Evolutionary conservation across 2,113 vertebrate species (phyloP), one percentile per base, ranked within the genome.

Genomic region (Rostratula benghalensis): DNA sequence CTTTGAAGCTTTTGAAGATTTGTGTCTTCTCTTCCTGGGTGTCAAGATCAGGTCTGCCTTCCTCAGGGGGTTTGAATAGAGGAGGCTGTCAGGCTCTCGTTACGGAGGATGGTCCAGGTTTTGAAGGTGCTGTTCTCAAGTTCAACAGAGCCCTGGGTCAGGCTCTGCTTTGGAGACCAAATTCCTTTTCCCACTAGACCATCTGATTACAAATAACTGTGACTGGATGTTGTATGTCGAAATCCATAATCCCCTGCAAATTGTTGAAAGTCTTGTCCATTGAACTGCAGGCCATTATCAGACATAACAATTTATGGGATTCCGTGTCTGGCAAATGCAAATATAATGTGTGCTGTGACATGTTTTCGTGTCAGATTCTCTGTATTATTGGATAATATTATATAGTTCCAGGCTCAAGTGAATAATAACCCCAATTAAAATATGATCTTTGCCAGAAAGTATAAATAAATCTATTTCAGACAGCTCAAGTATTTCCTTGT

Each of bases 201-300:
- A 76, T 91, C 85, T 93, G 90, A 92, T 80, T 93, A 85, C 2
- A 3, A 91, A 74, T 92, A 87, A 56, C 89, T 4, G 5, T 97
- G 96, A 85, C 95, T 97, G 73, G 71, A 95, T 76, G 93, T 91
- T 85, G 56, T 61, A 83, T 97, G 94, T 83, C 25, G n/a, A 92
- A 98, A 97, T 90, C 78, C 87, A 46, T 96, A 87, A 93, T 95
- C 87, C 70, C 80, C 65, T 51, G 53, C 89, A 73, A 97, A 93
- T 60, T 96, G 73, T 86, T 96, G 82, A 73, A 98, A 96, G 84
- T 96, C 85, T 77, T 88, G 87, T 90, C 96, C 86, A 54, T 89
- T 85, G 78, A 97, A 94, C 89, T 94, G 83, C 61, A 83, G 92
- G 45, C 94, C 75, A 61, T 94, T 97, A 93, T 97, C 96, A 95